Conservation (phyloP, 2,113 vertebrate species). For the Rhea americana region DNA sequence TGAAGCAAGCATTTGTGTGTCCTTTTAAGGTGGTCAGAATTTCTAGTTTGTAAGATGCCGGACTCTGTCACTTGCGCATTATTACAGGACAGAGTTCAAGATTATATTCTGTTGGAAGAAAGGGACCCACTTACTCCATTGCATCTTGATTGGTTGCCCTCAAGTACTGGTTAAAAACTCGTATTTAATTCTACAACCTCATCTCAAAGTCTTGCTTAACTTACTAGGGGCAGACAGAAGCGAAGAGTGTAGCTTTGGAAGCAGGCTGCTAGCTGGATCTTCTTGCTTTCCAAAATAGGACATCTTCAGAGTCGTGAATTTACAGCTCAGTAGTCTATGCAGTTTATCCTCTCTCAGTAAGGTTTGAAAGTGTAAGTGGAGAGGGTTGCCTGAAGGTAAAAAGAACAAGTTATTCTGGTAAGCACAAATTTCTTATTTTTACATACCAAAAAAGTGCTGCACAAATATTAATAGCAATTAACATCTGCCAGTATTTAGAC, state of each 20-base stretch:
- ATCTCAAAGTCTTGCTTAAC: not conserved
- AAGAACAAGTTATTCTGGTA: not conserved
- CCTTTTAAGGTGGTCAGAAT: not conserved
- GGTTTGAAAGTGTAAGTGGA: constrained; percentile 52
- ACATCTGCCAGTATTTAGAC: not conserved
- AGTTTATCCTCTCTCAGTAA: constrained; percentile 53
- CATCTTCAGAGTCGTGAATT: constrained; percentile 6
- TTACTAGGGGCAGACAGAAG: constrained; percentile 45
- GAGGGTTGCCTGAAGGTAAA: constrained; percentile 52
- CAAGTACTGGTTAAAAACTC: not conserved
- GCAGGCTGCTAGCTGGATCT: not conserved
- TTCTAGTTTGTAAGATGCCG: not conserved
- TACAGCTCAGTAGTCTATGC: not conserved
- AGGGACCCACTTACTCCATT: not conserved
- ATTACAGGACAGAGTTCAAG: not conserved
- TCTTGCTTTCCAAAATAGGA: constrained; percentile 37
- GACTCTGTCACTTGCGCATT: not conserved
- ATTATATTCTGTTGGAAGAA: not conserved
- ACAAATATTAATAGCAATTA: too few relatives aligned
- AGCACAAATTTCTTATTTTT: not conserved
- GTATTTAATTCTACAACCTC: not conserved
- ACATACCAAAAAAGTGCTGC: not conserved
- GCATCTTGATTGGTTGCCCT: not conserved
- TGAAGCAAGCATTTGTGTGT: not conserved
- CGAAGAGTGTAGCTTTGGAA: not conserved